Base-by-base conservation (phyloP, 2,888 invertebrate genomes). In the Plebejus argus region DNA sequence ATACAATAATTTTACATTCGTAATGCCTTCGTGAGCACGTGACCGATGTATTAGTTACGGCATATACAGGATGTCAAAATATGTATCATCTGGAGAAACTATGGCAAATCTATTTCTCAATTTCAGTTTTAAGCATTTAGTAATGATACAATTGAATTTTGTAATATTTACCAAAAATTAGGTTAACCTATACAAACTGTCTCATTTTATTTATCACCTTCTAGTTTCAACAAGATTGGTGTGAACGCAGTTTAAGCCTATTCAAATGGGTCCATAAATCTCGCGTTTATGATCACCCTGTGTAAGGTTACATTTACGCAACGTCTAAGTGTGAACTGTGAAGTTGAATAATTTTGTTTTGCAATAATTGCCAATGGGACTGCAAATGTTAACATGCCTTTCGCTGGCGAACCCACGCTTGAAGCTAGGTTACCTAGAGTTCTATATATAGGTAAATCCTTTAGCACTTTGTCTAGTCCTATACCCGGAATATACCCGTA, bases 41-140 rank as follows among this genome's bases (percentile, higher is more conserved):
- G 83, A 83, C 83, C 81, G 78, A 83, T 81, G 81, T 82, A 81
- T 83, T 85, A 82, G 82, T 82, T 80, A 79, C 81, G 79, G 78
- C 77, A 39, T 76, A 79, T 80, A 82, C 81, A 81, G 82, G 82
- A 15, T 49, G 20, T 45, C 1, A n/a, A n/a, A 28, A 33, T 5
- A 23, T 23, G 7, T 56, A 56, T n/a, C 6, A 35, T 7, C 6
- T 35, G 6, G 35, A 28, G 1, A 28, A 28, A 28, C 28, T 28
- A 28, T 28, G 2, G 28, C 28, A 28, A 28, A n/a, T n/a, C n/a
- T n/a, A n/a, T n/a, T n/a, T n/a, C n/a, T n/a, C n/a, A n/a, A n/a
- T n/a, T n/a, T n/a, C n/a, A n/a, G 28, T 28, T 28, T 28, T 28
- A 28, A 28, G 2, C 1, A 28, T 28, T 28, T 28, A 28, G 28